Conservation (phyloP, 2,113 vertebrate species). For the Eonycteris spelaea region DNA sequence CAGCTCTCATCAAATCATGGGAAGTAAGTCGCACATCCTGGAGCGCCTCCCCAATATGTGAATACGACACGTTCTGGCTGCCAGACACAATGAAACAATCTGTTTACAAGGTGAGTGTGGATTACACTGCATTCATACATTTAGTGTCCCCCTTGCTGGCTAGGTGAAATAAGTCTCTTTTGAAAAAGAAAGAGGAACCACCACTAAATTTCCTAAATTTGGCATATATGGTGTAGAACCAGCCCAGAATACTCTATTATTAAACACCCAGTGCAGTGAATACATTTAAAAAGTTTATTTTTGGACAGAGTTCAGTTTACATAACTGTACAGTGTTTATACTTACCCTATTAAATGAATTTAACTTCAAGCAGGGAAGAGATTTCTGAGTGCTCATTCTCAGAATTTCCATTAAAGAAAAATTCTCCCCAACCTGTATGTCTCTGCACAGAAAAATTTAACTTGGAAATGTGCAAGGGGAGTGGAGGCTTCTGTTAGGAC, state of each 20-base stretch:
- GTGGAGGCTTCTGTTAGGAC: constrained; percentile 2
- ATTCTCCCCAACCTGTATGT: neutral
- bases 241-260: neutral
- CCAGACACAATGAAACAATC: neutral
- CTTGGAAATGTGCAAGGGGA: neutral
- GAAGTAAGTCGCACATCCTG: neutral
- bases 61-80: neutral
- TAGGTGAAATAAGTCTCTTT: neutral
- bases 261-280: neutral
- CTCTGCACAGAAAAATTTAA: constrained; percentile 7
- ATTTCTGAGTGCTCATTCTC: neutral
- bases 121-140: neutral
- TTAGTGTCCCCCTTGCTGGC: neutral
- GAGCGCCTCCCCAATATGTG: neutral
- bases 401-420: neutral
- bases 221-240: neutral
- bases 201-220: neutral
- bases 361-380: neutral
- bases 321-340: neutral
- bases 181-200: neutral
- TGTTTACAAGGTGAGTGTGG: neutral
- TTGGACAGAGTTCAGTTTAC: neutral
- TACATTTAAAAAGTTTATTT: neutral
- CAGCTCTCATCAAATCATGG: neutral
- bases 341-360: neutral